A percentile compares a stretch with the other conserved stretches of the same genome.
Conservation (phyloP, 2,797 vertebrate species). For the Etheostoma nigrum region DNA sequence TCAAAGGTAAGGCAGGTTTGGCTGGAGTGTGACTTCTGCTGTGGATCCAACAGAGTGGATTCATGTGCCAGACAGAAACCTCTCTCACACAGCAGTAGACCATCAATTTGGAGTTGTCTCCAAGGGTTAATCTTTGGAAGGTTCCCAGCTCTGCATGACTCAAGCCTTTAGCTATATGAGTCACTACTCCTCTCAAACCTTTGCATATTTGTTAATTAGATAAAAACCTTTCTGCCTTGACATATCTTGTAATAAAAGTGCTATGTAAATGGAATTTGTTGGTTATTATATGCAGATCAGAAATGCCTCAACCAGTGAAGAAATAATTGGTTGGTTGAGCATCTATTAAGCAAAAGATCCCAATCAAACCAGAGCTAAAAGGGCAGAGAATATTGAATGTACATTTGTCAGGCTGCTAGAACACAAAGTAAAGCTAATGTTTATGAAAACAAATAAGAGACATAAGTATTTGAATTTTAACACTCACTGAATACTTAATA, state of each 20-base stretch:
- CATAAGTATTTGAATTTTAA: too few relatives aligned
- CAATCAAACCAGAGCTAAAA: background rate
- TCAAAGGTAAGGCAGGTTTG: constrained; percentile 39
- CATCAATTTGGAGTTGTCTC: constrained; percentile 37
- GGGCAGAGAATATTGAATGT: constrained; percentile 31
- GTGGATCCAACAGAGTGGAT: constrained; percentile 25
- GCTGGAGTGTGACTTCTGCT: constrained; percentile 35
- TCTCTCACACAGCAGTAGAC: constrained; percentile 40
- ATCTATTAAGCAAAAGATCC: background rate
- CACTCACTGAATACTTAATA: too few relatives aligned
- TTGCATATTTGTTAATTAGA: constrained; percentile 45
- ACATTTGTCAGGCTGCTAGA: constrained; percentile 31
- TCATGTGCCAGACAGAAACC: constrained; percentile 48
- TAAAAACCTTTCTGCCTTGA: constrained; percentile 3
- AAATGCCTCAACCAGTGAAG: constrained; percentile 8
- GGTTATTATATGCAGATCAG: constrained; percentile 41
- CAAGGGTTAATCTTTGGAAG: constrained; percentile 43
- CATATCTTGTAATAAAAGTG: constrained; percentile 20
- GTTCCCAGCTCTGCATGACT: constrained; percentile 35
- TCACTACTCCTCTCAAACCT: constrained; percentile 49
- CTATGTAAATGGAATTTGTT: constrained; percentile 27
- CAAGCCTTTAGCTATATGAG: constrained; percentile 40
- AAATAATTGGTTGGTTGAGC: constrained; percentile 10
- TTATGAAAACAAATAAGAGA: too few relatives aligned
- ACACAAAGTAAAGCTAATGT: constrained; percentile 22